Evolutionary conservation across 2,113 vertebrate species (phyloP).

Genomic region (cat (Felis catus)): F.catus_Fca126_mat1.0 CM031416.1:86273001-86273500

Average conservation of each 20-base stretch:
- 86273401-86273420: background rate
- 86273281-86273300: background rate
- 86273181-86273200: constrained; percentile 48
- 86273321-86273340: constrained; percentile 33
- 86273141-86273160: constrained; percentile 42
- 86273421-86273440: background rate
- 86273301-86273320: constrained; percentile 20
- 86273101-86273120: constrained; percentile 13
- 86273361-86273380: background rate
- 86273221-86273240: constrained; percentile 31
- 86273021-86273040: background rate
- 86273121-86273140: background rate
- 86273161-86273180: constrained; percentile 33
- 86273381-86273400: constrained; percentile 43
- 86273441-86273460: background rate
- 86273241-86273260: constrained; percentile 8
- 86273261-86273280: constrained; percentile 38
- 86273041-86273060: background rate
- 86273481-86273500: constrained; percentile 31
- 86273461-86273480: constrained; percentile 23
- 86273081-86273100: background rate
- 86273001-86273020: background rate
- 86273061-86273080: background rate
- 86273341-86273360: constrained; percentile 1
- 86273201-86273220: constrained; percentile 30